phyloP scores from a whole-genome alignment of 2,797 vertebrate species.

The Diglossa cyanea region DNA sequence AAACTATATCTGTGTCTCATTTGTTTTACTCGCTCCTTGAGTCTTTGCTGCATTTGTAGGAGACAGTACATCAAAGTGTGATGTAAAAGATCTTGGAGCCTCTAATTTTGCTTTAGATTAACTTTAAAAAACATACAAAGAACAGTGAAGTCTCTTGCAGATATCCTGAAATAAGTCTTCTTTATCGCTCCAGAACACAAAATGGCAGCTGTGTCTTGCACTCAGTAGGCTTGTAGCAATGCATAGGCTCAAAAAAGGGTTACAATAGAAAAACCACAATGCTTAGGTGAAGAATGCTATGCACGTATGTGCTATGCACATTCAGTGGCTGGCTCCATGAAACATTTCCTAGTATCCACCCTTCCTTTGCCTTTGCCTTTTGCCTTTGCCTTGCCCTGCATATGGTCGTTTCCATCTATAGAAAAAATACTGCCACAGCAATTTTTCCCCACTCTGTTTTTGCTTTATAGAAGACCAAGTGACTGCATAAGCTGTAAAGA shows the following conservation, averaged over 20 bases:
- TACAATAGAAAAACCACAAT: not conserved
- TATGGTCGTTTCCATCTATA: fast-evolving
- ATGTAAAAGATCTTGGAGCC: not conserved
- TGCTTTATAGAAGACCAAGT: not conserved
- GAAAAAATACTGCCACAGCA: not conserved
- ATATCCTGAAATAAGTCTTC: not conserved
- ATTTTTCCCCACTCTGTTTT: not conserved
- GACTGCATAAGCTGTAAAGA: not conserved
- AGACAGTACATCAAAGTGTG: not conserved
- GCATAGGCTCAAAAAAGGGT: not conserved
- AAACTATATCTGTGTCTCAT: not conserved
- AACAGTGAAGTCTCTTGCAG: not conserved
- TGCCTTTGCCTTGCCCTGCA: not conserved
- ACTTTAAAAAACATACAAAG: not conserved
- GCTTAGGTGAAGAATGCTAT: fast-evolving
- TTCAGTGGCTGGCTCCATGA: not conserved
- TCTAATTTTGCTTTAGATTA: not conserved
- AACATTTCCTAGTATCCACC: not conserved
- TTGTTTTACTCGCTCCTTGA: not conserved
- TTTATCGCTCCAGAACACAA: not conserved
- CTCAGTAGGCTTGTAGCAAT: not conserved
- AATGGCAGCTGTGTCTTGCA: not conserved
- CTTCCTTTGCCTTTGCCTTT: not conserved
- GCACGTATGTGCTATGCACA: not conserved
- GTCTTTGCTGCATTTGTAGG: not conserved